These are phyloP conservation scores for Haliclystus octoradiatus DNA, from an alignment of 30 jellyfish, hydroid and myxozoan species.

Conservation along the genomic window DNA sequence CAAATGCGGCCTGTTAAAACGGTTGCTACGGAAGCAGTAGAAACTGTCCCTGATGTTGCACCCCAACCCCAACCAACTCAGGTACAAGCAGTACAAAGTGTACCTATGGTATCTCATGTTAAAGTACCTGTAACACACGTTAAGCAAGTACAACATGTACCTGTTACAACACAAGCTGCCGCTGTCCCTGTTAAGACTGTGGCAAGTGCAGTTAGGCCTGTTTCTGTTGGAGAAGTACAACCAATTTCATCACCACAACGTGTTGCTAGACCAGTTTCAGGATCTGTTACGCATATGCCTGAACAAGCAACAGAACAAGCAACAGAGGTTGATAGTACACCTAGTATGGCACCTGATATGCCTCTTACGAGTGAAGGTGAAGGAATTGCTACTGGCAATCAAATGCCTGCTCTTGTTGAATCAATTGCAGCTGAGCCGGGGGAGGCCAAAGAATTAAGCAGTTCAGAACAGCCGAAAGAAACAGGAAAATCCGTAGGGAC, in stretches of 20 bases:
- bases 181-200: slow-evolving; percentile 4
- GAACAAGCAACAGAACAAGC: too few relatives aligned
- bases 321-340: too few relatives aligned
- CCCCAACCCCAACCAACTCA: slow-evolving; percentile 12
- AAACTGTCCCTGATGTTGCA: slow-evolving; percentile 8
- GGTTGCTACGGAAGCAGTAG: too few relatives aligned
- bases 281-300: too few relatives aligned
- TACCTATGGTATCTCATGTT: slow-evolving; percentile 20
- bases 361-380: too few relatives aligned
- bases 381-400: neutral
- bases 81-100: slow-evolving; percentile 7
- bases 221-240: slow-evolving; percentile 22
- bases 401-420: too few relatives aligned
- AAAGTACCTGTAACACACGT: slow-evolving; percentile 26
- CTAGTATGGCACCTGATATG: too few relatives aligned
- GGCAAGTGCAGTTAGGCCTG: slow-evolving; percentile 43
- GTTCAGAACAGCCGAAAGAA: too few relatives aligned
- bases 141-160: slow-evolving; percentile 23
- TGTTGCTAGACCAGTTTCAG: slow-evolving; percentile 23
- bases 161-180: slow-evolving; percentile 19
- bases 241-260: slow-evolving; percentile 29
- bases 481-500: too few relatives aligned
- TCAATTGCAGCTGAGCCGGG: too few relatives aligned
- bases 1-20: too few relatives aligned
- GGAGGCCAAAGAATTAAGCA: too few relatives aligned